These are phyloP conservation scores for Monoplex corrugatus DNA, from an alignment of 2,888 invertebrate genomes.

Conservation along the genomic window DNA sequence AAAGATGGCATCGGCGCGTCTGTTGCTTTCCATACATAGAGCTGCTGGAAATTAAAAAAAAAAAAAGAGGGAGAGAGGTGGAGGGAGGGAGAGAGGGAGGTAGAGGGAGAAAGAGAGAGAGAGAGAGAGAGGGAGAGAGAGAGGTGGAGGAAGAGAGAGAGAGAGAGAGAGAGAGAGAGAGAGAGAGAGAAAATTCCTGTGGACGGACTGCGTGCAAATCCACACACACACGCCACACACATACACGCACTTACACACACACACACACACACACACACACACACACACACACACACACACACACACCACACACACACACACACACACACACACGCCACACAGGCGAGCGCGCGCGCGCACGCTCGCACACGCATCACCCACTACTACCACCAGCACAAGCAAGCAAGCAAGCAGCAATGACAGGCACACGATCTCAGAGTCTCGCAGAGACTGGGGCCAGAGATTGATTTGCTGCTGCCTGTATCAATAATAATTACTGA, in stretches of 20 bases:
- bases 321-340: background rate
- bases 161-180: background rate
- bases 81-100: no score
- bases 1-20: no score
- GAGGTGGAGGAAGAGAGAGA: background rate
- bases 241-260: background rate
- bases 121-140: background rate
- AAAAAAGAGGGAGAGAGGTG: constrained; percentile 4
- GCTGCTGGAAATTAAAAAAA: no score
- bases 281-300: constrained; percentile 7
- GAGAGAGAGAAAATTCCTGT: background rate
- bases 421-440: no score
- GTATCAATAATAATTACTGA: no score
- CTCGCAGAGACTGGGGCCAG: no score
- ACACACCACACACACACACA: background rate
- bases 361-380: background rate
- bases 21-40: no score
- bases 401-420: no score
- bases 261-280: constrained; percentile 1
- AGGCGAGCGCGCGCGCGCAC: no score
- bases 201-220: no score
- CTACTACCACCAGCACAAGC: no score
- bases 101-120: background rate
- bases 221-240: background rate
- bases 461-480: no score